Base-by-base conservation (phyloP, 2,113 vertebrate species). In the Cololabis saira region DNA sequence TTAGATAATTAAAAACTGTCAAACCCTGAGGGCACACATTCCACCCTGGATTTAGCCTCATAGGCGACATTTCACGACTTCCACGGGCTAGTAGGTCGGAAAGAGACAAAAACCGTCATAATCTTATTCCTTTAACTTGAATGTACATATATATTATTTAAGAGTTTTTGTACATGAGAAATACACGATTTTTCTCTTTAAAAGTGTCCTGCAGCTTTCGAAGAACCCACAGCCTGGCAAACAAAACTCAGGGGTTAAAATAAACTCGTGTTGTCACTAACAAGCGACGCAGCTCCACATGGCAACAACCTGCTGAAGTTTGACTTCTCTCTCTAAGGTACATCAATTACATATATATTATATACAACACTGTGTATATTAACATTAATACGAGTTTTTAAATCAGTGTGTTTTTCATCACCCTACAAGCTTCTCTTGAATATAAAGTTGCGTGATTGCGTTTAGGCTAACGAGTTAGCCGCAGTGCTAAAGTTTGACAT, bases 241-340 rank as follows among this genome's bases (percentile, higher is more conserved):
- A 1, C 41, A 3, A 1, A 24, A 71, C 37, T 4, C 4, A 52
- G 66, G 18, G 44, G 15, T 2, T 2, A 12, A 2, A 14, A 5
- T 0, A 4, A 1, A 1, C 3, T 0, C 0, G 0, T 0, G 0
- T 17, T 12, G 78, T 71, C 67, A 87, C 67, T 58, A 80, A 7
- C 2, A 14, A 3, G 82, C 77, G 84, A 60, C 75, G 0, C 7
- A 24, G 19, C 12, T 15, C 44, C 82, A 68, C 87, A 89, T 83
- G 87, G 63, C 18, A 60, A 5, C 18, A 60, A 5, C 17, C 18
- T 41, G 45, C 30, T 47, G 48, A 77, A 47, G 67, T 71, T 72
- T 42, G 40, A 43, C 22, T 5, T 22, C 13, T 2, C 19, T 48
- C 14, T 12, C 2, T 10, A 22, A 85, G 80, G 80, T 83, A 78